Base-by-base conservation (phyloP, 2,113 vertebrate genomes). In the Bucco capensis region DNA sequence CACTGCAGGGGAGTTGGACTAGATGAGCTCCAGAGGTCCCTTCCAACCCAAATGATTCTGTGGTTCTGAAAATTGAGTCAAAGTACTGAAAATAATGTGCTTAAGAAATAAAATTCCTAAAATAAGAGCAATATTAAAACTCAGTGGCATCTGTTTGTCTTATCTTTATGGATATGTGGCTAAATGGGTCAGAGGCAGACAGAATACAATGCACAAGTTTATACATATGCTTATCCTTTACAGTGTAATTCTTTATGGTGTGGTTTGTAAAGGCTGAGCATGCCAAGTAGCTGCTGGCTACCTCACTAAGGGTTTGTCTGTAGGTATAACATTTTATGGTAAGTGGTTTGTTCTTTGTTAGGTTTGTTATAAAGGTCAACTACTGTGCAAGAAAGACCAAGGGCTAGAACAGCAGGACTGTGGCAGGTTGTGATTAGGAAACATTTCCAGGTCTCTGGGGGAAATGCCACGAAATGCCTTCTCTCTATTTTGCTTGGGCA, bases 121-220 rank as follows among this genome's bases (percentile, higher is more conserved):
- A 84, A 44, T 27, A 75, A 88, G 8, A 92, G 27, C 28, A 84
- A 14, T 40, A 87, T 56, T 82, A 73, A 90, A 82, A 38, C 56
- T 88, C 61, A 64, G 37, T 38, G 11, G 9, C 33, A 86, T 72
- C 66, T 81, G 40, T 69, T 78, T 67, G 19, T 57, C 37, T 93
- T 88, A 47, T 70, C 46, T 76, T 69, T 86, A 66, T 50, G 58
- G 44, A 73, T 53, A 58, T 44, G 28, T 62, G 70, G 58, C 49
- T 92, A 87, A 81, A 93, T 44, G 66, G 91, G 77, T 92, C 84
- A 88, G 71, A 71, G 53, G 25, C 80, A 85, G 77, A 93, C 28
- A 54, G 33, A 76, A 89, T 25, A 49, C 25, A 81, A 53, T 14
- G 49, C 13, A 17, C n/a, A 30, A 3, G 28, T 6, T 83, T 78